Conservation (phyloP, 2,888 invertebrate species). For the Thecophora atra region DNA sequence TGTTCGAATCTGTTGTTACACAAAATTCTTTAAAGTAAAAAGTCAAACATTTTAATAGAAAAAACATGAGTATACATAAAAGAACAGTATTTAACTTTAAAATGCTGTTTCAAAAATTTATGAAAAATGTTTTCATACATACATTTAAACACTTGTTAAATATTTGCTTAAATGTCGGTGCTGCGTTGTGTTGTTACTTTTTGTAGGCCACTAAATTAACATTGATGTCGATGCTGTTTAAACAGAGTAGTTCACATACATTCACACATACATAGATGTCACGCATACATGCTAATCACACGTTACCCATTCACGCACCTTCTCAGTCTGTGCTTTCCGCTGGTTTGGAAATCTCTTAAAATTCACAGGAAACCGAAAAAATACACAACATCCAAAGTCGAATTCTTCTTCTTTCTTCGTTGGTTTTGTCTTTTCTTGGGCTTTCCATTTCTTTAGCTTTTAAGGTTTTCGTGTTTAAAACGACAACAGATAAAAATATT, state of each 20-base stretch:
- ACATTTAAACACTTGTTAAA: slow-evolving; percentile 57
- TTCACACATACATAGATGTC: not conserved
- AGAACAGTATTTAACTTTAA: too few species aligned
- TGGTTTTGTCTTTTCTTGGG: not conserved
- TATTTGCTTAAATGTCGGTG: slow-evolving; percentile 49
- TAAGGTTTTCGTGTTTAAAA: too few species aligned
- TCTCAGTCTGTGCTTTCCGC: not conserved
- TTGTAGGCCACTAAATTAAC: slow-evolving; percentile 4
- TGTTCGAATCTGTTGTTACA: too few species aligned
- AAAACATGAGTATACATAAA: too few species aligned
- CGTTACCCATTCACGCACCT: not conserved
- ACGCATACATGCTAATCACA: not conserved
- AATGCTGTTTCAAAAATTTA: too few species aligned
- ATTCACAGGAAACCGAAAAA: too few species aligned
- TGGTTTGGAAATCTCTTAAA: not conserved
- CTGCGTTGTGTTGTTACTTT: slow-evolving; percentile 52
- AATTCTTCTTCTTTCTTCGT: not conserved
- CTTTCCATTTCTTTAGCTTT: too few species aligned
- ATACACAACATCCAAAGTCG: not conserved
- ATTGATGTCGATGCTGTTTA: not conserved
- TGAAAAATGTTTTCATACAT: slow-evolving; percentile 23
- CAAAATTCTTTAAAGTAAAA: too few species aligned
- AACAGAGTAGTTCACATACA: not conserved
- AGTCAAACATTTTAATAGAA: too few species aligned
- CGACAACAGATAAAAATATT: too few species aligned